phyloP scores from a whole-genome alignment of 2,797 vertebrate genomes.

The Chanos chanos region DNA sequence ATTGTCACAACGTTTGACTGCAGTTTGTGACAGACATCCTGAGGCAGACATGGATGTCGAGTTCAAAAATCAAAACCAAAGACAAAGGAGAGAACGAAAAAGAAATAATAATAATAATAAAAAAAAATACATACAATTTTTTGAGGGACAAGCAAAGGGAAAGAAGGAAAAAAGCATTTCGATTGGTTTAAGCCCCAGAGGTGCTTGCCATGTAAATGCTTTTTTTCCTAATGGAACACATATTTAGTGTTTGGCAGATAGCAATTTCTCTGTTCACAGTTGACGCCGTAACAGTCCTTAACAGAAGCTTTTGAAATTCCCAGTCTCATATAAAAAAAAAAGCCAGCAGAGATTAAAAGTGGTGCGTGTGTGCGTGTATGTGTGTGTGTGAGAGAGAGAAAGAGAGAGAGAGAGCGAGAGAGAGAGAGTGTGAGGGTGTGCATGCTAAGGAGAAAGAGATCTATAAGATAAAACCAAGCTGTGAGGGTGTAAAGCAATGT shows the following conservation, averaged over 20 bases:
- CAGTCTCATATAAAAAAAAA: constrained; percentile 34
- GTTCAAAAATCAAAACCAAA: constrained; percentile 68
- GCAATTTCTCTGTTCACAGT: constrained; percentile 55
- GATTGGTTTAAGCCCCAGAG: constrained; percentile 68
- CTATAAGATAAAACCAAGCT: too few species aligned
- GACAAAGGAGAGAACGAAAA: constrained; percentile 51
- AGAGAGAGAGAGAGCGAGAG: too few species aligned
- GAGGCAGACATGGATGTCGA: constrained; percentile 79
- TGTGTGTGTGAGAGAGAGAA: too few species aligned
- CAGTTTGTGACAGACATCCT: constrained; percentile 88
- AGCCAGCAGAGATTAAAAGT: constrained; percentile 30
- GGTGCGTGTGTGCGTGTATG: too few species aligned
- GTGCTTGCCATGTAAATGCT: constrained; percentile 80
- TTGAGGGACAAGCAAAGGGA: constrained; percentile 64
- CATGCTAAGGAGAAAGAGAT: too few species aligned
- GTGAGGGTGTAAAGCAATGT: background rate
- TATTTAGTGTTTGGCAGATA: constrained; percentile 76
- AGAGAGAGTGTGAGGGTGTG: too few species aligned
- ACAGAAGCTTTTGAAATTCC: constrained; percentile 44
- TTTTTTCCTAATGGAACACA: constrained; percentile 82
- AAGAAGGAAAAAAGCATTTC: constrained; percentile 80
- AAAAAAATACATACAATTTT: constrained; percentile 78
- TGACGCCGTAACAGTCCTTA: constrained; percentile 40
- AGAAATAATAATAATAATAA: constrained; percentile 4
- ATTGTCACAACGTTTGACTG: constrained; percentile 87